phyloP scores from a whole-genome alignment of 2,888 invertebrate species.

The Margaritifera margaritifera region DNA sequence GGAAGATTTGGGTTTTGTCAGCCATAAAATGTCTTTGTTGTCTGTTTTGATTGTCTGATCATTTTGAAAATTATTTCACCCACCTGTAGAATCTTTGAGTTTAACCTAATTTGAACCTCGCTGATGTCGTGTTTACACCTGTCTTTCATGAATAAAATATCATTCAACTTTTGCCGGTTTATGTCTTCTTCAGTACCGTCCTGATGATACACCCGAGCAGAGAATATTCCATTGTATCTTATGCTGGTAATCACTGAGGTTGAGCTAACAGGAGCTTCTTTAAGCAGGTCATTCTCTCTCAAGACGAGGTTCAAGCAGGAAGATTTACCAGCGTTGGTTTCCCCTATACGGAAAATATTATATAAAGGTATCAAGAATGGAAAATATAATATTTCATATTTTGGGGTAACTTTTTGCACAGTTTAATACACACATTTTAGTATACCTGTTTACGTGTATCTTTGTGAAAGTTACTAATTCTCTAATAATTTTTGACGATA shows the following conservation, averaged over 20 bases:
- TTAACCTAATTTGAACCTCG: constrained; percentile 45
- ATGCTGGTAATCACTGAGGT: constrained; percentile 59
- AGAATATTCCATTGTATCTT: constrained; percentile 35
- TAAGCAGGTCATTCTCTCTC: constrained; percentile 52
- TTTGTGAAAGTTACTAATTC: no score
- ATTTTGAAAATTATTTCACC: no score
- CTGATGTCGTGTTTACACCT: constrained; percentile 35
- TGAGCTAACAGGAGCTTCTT: constrained; percentile 54
- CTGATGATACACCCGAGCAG: constrained; percentile 39
- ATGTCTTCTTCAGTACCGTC: constrained; percentile 13
- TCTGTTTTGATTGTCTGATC: no score
- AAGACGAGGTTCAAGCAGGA: constrained; percentile 61
- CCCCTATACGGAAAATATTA: constrained; percentile 41
- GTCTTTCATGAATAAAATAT: constrained; percentile 35
- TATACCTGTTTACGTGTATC: no score
- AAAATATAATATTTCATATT: no score
- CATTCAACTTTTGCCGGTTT: constrained; percentile 21
- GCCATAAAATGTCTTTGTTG: no score
- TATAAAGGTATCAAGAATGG: background rate
- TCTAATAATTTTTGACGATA: no score
- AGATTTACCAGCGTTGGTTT: constrained; percentile 67
- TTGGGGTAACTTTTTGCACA: no score
- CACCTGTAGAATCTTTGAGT: constrained; percentile 44
- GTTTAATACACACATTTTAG: no score
- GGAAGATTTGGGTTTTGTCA: no score